Evolutionary conservation across 2,888 invertebrate species (phyloP).

Genomic region (Eledona agricola): DNA sequence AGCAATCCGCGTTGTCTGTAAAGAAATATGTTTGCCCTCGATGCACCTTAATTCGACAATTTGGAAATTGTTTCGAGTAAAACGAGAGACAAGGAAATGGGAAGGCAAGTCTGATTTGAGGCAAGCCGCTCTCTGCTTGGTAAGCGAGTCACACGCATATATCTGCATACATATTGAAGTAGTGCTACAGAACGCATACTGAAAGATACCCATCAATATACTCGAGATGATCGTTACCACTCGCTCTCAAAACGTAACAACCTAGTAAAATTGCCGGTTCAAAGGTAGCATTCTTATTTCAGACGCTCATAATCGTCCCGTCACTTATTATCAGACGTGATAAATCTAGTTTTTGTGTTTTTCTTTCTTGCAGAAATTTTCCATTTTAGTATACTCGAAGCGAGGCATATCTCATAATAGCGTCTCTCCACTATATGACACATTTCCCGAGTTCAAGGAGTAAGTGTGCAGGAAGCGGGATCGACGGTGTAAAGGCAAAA

Average conservation of each 20-base stretch:
- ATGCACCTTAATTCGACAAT: slow-evolving; percentile 18
- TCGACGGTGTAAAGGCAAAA: slow-evolving; percentile 11
- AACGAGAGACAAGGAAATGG: slow-evolving; percentile 22
- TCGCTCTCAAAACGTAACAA: slow-evolving; percentile 28
- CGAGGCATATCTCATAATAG: slow-evolving; percentile 9
- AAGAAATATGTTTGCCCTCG: slow-evolving; percentile 4
- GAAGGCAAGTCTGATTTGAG: slow-evolving; percentile 23
- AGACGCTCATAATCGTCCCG: slow-evolving; percentile 5
- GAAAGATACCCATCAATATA: slow-evolving; percentile 39
- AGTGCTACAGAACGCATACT: slow-evolving; percentile 42
- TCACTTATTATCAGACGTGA: slow-evolving; percentile 2
- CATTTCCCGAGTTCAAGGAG: slow-evolving; percentile 16
- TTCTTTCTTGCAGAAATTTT: slow-evolving; percentile 11
- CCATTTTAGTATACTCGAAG: slow-evolving; percentile 13
- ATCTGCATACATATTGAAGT: slow-evolving; percentile 44
- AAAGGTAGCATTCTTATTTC: slow-evolving; percentile 1
- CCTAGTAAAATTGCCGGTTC: slow-evolving; percentile 20
- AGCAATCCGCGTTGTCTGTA: too few species aligned
- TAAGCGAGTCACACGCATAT: slow-evolving; percentile 42
- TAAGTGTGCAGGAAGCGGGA: slow-evolving; percentile 22
- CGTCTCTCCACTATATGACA: slow-evolving; percentile 17
- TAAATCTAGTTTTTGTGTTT: slow-evolving; percentile 17
- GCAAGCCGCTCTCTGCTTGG: slow-evolving; percentile 29
- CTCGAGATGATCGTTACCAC: slow-evolving; percentile 38
- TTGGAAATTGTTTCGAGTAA: slow-evolving; percentile 23